A percentile compares a stretch with the other conserved stretches of the same genome.
These are phyloP conservation scores for Naja naja DNA, from an alignment of 2,113 vertebrate species.

Conservation along the genomic window DNA sequence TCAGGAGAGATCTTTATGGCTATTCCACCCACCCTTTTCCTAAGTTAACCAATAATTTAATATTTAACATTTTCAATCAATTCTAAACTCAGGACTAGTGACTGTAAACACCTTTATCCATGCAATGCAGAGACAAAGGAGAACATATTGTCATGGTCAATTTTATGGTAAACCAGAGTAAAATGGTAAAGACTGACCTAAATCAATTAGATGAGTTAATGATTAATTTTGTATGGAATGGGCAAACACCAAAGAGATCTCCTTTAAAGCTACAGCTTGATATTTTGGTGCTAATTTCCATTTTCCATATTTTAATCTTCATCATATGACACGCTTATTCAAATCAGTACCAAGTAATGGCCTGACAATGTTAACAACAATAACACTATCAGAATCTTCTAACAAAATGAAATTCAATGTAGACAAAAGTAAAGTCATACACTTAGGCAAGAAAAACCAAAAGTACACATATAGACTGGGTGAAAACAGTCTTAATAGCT, in stretches of 20 bases:
- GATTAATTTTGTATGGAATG: neutral
- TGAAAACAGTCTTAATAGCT: no score
- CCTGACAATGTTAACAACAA: neutral
- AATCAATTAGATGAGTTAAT: neutral
- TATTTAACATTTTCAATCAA: neutral
- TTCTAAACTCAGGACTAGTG: neutral
- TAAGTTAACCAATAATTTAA: neutral
- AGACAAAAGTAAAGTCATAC: no score
- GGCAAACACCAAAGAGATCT: neutral
- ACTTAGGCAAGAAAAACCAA: no score
- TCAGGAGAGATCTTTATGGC: neutral
- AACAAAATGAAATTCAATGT: no score
- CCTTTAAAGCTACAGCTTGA: neutral
- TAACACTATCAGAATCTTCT: neutral
- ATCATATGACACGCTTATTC: neutral
- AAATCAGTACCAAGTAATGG: neutral
- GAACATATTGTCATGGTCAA: neutral
- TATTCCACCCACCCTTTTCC: no score
- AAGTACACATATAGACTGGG: no score
- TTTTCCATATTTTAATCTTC: neutral
- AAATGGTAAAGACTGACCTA: neutral
- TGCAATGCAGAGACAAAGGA: neutral
- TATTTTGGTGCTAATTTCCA: neutral
- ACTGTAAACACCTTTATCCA: neutral
- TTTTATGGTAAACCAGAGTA: neutral